Base-by-base conservation (phyloP, 2,113 vertebrate genomes). In the Ploceus nigricollis region DNA sequence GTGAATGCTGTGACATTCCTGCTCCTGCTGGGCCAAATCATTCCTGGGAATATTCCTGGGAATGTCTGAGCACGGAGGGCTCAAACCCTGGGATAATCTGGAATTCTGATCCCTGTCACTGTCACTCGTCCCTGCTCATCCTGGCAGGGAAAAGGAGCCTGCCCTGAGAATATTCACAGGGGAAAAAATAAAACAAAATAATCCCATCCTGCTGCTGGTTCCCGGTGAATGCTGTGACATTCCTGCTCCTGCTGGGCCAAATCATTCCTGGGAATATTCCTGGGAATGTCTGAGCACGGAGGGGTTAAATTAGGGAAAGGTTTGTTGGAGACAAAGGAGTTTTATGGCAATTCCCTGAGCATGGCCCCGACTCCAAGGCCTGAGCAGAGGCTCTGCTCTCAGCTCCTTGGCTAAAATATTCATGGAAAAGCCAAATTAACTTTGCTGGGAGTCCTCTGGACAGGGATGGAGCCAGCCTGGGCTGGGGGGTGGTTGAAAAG, bases 321-420 rank as follows among this genome's bases (percentile, higher is more conserved):
- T 64, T 53, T 16, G 58, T 16, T 14, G 23, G 14, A 53, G 19
- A 7, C 2, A 7, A 35, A 17, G 1, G 11, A 16, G 40, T 39
- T 51, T 65, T 9, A 4, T 1, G 1, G 51, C 57, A 77, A 1
- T 45, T 69, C 40, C 53, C 47, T 16, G 19, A 5, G 54, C 54
- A 7, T 0, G 2, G 39, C 18, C 21, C 30, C 5, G 4, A 20
- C 3, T 40, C 71, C 45, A 28, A 28, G 0, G 12, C 15, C 6
- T 35, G 60, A 1, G 2, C n/a, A 0, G 1, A 19, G 4, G 1
- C 53, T 60, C 69, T 10, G 4, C 44, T 21, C 47, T 13, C 30
- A 15, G 18, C 60, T 24, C 17, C 50, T 5, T 37, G 33, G 8
- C 11, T 44, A 2, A 91, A 93, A 85, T n/a, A 68, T 45, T 1